Conservation (phyloP, 2,113 vertebrate genomes). For the Setophaga coronata region DNA sequence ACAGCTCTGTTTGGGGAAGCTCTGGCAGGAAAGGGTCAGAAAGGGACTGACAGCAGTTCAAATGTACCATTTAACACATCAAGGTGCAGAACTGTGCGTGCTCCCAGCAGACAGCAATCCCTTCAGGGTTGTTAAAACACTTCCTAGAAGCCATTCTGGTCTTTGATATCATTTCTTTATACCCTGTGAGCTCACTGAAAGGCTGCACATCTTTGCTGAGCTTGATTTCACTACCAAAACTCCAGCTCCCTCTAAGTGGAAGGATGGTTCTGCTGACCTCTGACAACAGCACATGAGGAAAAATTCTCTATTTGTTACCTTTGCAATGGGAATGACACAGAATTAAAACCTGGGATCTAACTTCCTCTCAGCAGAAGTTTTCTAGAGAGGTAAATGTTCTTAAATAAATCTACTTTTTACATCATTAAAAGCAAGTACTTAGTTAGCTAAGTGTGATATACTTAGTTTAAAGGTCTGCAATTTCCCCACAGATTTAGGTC, state of each 20-base stretch:
- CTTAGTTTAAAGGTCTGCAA: not conserved
- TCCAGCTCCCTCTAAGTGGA: not conserved
- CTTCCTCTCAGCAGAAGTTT: not conserved
- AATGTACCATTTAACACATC: conserved; percentile 1
- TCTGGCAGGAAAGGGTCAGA: not conserved
- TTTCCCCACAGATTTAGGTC: not conserved
- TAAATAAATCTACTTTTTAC: not conserved
- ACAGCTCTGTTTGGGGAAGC: not conserved
- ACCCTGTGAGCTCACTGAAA: not conserved
- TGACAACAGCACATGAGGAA: not conserved
- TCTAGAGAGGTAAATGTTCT: not conserved
- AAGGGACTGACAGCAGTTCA: not conserved
- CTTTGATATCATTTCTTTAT: not conserved
- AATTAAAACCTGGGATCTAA: not conserved
- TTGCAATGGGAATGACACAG: not conserved
- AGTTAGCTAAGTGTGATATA: not conserved
- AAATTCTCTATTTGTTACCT: not conserved
- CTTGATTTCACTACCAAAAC: not conserved
- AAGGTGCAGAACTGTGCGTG: not conserved
- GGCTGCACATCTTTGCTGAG: not conserved
- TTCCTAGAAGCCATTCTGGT: not conserved
- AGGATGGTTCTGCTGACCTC: not conserved
- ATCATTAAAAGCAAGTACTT: not conserved
- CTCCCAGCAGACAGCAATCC: not conserved
- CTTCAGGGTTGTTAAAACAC: conserved; percentile 27